A percentile compares a stretch with the other conserved stretches of the same genome.
These are phyloP conservation scores for Rhadina sibilatrix DNA, from an alignment of 2,113 vertebrate genomes.

Conservation along the genomic window DNA sequence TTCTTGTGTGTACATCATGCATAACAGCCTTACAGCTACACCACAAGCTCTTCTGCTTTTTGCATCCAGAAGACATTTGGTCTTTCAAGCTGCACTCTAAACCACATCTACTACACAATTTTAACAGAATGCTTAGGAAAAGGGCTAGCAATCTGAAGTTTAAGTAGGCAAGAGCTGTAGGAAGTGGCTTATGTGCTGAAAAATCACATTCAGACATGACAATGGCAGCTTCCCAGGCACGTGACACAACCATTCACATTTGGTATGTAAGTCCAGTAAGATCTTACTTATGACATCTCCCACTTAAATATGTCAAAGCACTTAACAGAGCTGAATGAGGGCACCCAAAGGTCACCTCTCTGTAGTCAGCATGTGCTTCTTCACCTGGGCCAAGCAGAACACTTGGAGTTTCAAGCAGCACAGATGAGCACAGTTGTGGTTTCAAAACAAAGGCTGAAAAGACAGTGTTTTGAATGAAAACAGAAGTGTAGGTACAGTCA, in stretches of 20 bases:
- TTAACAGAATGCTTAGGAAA: neutral
- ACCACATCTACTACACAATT: neutral
- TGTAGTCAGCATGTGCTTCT: neutral
- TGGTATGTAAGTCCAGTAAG: neutral
- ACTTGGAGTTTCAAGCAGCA: neutral
- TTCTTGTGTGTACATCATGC: neutral
- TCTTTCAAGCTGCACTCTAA: neutral
- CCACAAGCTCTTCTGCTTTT: neutral
- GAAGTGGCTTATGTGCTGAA: neutral
- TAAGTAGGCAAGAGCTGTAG: accelerated
- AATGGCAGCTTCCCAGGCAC: neutral
- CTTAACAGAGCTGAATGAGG: neutral
- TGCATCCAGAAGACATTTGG: neutral
- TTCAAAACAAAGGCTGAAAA: neutral
- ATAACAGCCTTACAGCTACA: neutral
- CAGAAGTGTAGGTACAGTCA: neutral
- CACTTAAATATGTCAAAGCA: neutral
- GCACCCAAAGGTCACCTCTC: neutral
- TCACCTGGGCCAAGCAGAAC: neutral
- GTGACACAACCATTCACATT: neutral
- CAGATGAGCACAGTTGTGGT: neutral
- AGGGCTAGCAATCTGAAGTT: neutral
- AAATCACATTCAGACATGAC: neutral
- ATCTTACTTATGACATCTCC: neutral
- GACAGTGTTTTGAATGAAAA: neutral